Evolutionary conservation across 1,140 invertebrate genomes (phyloP).

Genomic region (Pogonus chalceus): DNA sequence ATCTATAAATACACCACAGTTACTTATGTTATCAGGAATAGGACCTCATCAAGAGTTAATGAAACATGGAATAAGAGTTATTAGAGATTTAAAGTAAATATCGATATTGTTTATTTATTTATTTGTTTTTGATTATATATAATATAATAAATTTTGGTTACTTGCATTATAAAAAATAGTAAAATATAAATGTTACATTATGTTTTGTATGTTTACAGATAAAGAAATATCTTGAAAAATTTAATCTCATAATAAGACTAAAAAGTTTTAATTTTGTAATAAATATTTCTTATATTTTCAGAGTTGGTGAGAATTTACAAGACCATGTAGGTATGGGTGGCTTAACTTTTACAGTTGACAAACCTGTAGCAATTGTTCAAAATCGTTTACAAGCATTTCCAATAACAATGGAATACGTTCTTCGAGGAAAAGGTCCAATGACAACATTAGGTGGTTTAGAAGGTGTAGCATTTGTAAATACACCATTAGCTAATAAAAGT

Average conservation of each 20-base stretch:
- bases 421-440: constrained; percentile 69
- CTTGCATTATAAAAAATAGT: no score
- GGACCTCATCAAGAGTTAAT: constrained; percentile 67
- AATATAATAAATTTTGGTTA: no score
- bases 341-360: constrained; percentile 65
- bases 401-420: constrained; percentile 68
- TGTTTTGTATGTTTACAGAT: no score
- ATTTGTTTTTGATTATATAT: no score
- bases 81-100: no score
- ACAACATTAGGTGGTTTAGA: constrained; percentile 75
- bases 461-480: constrained; percentile 75
- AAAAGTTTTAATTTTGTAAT: no score
- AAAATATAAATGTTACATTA: no score
- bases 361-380: constrained; percentile 68
- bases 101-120: no score
- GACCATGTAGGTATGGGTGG: constrained; percentile 77
- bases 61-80: constrained; percentile 55
- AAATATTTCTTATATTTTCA: no score
- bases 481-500: constrained; percentile 50
- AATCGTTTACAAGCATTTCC: constrained; percentile 15
- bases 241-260: no score
- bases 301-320: constrained; percentile 66
- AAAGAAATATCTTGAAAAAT: no score
- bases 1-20: constrained; percentile 66
- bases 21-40: constrained; percentile 81